phyloP scores from a whole-genome alignment of 92 coral and sea anemone genomes.

The Chrysogorgia sp. region DNA sequence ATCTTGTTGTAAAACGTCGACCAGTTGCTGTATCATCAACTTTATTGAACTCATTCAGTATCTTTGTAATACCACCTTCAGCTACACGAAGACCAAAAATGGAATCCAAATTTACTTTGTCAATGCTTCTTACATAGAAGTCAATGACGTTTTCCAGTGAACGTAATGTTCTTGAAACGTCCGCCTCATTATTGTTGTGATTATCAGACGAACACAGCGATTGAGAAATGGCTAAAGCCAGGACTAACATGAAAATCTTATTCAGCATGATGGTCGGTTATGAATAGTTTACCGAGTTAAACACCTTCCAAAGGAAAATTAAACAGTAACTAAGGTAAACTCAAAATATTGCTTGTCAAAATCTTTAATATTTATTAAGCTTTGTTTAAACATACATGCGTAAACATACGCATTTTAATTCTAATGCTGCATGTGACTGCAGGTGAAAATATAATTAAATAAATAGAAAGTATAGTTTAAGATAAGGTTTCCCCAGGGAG shows the following conservation, averaged over 20 bases:
- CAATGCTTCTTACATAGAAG: constrained; percentile 12
- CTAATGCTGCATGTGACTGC: too few relatives aligned
- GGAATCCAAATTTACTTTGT: constrained; percentile 42
- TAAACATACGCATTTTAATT: too few relatives aligned
- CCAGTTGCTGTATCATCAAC: neutral
- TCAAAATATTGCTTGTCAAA: constrained; percentile 1
- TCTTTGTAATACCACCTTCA: constrained; percentile 14
- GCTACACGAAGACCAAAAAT: constrained; percentile 32
- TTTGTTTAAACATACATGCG: constrained; percentile 15
- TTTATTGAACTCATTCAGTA: neutral
- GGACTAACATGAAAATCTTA: neutral
- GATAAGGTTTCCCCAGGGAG: too few relatives aligned
- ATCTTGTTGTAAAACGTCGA: neutral
- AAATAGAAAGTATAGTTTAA: too few relatives aligned
- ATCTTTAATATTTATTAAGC: constrained; percentile 18
- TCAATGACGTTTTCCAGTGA: constrained; percentile 33
- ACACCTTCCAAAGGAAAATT: too few relatives aligned
- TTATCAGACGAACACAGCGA: neutral
- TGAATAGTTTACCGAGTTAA: too few relatives aligned
- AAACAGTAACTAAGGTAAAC: too few relatives aligned
- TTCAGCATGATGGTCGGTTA: neutral
- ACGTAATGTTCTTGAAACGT: constrained; percentile 9
- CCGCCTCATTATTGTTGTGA: neutral
- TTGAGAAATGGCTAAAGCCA: neutral
- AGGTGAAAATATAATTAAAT: too few relatives aligned